Evolutionary conservation across 2,888 invertebrate genomes (phyloP).

Genomic region (Orchesella flavescens): DNA sequence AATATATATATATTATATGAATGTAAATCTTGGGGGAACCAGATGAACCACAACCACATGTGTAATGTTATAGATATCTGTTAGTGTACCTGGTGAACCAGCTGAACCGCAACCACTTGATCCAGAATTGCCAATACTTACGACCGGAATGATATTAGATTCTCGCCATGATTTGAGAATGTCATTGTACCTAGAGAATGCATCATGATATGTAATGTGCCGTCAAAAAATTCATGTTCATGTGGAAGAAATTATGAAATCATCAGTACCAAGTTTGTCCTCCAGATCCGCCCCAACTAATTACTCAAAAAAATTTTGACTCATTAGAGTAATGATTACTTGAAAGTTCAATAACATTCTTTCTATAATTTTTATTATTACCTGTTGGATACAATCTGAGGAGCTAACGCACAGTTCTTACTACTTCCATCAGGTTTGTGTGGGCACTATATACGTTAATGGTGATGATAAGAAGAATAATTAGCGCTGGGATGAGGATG

Average conservation of each 20-base stretch:
- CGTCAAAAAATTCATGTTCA: no score
- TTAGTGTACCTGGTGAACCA: not conserved
- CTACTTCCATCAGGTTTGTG: conserved; percentile 3
- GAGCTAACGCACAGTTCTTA: conserved; percentile 27
- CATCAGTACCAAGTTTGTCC: conserved; percentile 7
- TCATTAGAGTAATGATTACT: not conserved
- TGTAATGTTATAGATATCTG: no score
- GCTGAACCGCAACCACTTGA: not conserved
- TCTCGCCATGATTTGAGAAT: conserved; percentile 34
- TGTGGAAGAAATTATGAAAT: no score
- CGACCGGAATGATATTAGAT: conserved; percentile 37
- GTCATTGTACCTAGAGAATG: conserved; percentile 15
- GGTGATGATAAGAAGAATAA: no score
- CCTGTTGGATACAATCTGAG: conserved; percentile 34
- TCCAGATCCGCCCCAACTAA: conserved; percentile 6
- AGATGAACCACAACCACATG: no score
- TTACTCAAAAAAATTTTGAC: not conserved
- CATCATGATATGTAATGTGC: no score
- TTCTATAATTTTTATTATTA: not conserved
- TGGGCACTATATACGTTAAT: conserved; percentile 31
- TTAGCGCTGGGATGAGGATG: no score
- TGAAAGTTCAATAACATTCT: not conserved
- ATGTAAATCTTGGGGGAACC: no score
- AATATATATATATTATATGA: no score
- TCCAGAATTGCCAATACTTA: conserved; percentile 33